Evolutionary conservation across 1,140 invertebrate species (phyloP).

Genomic region (Pteromalus puparum): DNA sequence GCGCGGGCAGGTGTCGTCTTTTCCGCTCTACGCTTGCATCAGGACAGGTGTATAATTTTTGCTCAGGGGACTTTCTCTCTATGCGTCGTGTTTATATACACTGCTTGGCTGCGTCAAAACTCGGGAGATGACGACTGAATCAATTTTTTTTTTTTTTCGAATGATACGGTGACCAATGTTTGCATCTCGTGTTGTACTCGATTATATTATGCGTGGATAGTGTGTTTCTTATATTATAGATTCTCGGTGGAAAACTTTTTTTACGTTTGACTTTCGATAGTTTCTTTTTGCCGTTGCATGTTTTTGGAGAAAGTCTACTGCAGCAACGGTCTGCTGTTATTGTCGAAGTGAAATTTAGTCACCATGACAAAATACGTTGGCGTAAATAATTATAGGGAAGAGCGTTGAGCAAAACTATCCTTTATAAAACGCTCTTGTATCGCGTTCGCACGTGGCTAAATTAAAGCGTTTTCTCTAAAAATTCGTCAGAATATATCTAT

Average conservation of each 20-base stretch:
- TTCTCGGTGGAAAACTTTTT: too few relatives aligned
- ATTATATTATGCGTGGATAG: too few relatives aligned
- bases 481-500: too few relatives aligned
- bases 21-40: neutral
- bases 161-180: too few relatives aligned
- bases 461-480: neutral
- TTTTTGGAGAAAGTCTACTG: neutral
- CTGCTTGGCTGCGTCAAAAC: too few relatives aligned
- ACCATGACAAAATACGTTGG: neutral
- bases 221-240: too few relatives aligned
- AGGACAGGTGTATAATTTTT: conserved; percentile 20
- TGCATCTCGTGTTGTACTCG: too few relatives aligned
- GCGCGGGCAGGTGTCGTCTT: conserved; percentile 8
- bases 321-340: neutral
- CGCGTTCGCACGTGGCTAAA: neutral
- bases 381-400: neutral
- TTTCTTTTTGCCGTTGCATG: neutral
- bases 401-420: too few relatives aligned
- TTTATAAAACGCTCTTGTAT: neutral
- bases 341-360: neutral
- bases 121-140: too few relatives aligned
- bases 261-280: neutral
- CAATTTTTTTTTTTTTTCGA: neutral
- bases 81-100: too few relatives aligned
- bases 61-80: neutral